These are phyloP conservation scores for Acipenser transmontanus DNA, from an alignment of 2,797 vertebrate species.

Conservation along the genomic window DNA sequence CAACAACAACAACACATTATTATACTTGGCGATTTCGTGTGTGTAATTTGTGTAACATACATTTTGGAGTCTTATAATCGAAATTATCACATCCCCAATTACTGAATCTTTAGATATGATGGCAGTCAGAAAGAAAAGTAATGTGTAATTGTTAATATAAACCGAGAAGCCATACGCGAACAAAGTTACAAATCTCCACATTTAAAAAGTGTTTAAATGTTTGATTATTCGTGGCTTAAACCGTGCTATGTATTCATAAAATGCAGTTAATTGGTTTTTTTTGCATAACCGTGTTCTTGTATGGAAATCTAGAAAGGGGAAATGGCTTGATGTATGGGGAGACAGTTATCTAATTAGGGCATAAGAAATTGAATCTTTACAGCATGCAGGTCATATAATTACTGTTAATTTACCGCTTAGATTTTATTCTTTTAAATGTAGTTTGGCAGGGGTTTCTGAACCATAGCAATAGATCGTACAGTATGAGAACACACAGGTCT, in stretches of 20 bases:
- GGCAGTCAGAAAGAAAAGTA: no score
- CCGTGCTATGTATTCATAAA: conserved; percentile 54
- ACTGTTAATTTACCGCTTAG: conserved; percentile 99
- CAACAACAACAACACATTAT: no score
- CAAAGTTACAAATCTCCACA: conserved; percentile 39
- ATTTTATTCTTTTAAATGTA: conserved; percentile 97
- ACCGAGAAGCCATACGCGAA: no score
- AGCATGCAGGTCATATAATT: conserved; percentile 98
- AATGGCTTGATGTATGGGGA: conserved; percentile 91
- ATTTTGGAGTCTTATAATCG: no score
- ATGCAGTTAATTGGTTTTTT: conserved; percentile 63
- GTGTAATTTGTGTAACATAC: no score
- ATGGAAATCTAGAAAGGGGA: conserved; percentile 77
- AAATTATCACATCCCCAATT: no score
- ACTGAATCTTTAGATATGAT: no score
- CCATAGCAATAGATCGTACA: conserved; percentile 71
- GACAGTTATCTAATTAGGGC: conserved; percentile 94
- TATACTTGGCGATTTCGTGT: no score
- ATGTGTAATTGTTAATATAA: no score
- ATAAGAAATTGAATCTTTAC: conserved; percentile 98
- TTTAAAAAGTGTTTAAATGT: conserved; percentile 46
- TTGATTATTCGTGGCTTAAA: conserved; percentile 48
- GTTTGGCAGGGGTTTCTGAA: conserved; percentile 79
- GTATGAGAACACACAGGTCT: conserved; percentile 73
- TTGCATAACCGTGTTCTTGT: conserved; percentile 59